Conservation (phyloP, 2,888 invertebrate genomes). For the Charanyca ferruginea region DNA sequence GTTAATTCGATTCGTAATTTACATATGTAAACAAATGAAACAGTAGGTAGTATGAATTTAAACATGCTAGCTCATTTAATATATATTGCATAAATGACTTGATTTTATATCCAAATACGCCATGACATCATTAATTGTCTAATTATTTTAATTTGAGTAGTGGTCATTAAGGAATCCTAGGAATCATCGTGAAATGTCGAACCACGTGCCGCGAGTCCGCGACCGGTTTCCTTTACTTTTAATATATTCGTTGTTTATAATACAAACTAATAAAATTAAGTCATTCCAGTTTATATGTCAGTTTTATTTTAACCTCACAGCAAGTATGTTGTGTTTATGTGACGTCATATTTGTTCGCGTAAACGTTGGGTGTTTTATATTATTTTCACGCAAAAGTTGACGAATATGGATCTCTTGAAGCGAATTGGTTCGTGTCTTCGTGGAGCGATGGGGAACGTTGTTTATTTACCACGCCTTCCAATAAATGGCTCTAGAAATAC, state of each 20-base stretch:
- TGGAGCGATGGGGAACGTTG: slow-evolving; percentile 59
- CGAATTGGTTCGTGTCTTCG: slow-evolving; percentile 57
- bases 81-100: slow-evolving; percentile 19
- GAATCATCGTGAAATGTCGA: slow-evolving; percentile 23
- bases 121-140: slow-evolving; percentile 30
- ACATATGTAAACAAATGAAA: slow-evolving; percentile 26
- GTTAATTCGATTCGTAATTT: slow-evolving; percentile 17
- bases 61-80: slow-evolving; percentile 20
- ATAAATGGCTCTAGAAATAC: slow-evolving; percentile 64
- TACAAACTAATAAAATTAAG: slow-evolving; percentile 70
- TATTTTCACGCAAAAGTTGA: slow-evolving; percentile 64
- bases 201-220: slow-evolving; percentile 65
- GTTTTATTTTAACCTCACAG: slow-evolving; percentile 71
- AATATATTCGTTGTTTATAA: slow-evolving; percentile 71
- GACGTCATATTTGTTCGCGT: slow-evolving; percentile 52
- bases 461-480: slow-evolving; percentile 63
- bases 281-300: slow-evolving; percentile 68
- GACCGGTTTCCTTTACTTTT: slow-evolving; percentile 65
- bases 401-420: slow-evolving; percentile 65
- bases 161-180: slow-evolving; percentile 28
- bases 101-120: slow-evolving; percentile 10
- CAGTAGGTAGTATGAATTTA: slow-evolving; percentile 5
- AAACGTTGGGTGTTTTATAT: slow-evolving; percentile 58
- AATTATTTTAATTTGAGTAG: slow-evolving; percentile 38
- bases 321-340: slow-evolving; percentile 77